Evolutionary conservation across 2,888 invertebrate genomes (phyloP), one percentile per base, ranked within the genome.

Genomic region (Pasiphila rectangulata): DNA sequence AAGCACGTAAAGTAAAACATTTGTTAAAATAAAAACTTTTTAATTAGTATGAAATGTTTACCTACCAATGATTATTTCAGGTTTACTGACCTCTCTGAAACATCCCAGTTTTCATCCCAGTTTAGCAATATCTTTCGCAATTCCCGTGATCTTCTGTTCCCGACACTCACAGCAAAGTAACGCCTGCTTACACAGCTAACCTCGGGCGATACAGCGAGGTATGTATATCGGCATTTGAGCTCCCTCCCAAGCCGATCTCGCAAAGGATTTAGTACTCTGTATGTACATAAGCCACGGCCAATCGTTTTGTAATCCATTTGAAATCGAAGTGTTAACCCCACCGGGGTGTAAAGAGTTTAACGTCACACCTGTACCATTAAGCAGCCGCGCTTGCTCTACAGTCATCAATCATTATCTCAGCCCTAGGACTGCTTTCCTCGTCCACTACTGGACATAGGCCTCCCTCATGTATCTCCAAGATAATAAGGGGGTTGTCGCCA

Each of bases 291-390:
- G 13, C 21, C 66, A 57, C 1, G 46, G 30, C 1, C 43, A 23
- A 39, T 69, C 27, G 7, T 90, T 91, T 36, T 91, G 82, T 90
- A 94, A 91, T 27, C 94, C 64, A 5, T 70, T 59, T 0, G 38
- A 4, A 15, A 53, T 51, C 0, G 53, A 32, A 4, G 94, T 93
- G 60, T 92, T 90, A 24, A 95, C 59, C 6, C 52, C 43, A 17
- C 96, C 96, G 0, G 96, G 96, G 82, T 96, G 95, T 40, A 96
- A 81, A 62, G 93, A 93, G 70, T 96, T 95, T 0, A 91, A 93
- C 0, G 94, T 94, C 0, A 96, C 92, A 12, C 91, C 91, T 1
- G 93, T 91, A 2, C 92, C 93, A 67, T 93, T 90, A 38, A 95
- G 74, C 41, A 91, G 89, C 42, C 90, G 87, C 2, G 93, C 92